Evolutionary conservation across 1,140 invertebrate species (phyloP).

Genomic region (Drosophila watanabei): DNA sequence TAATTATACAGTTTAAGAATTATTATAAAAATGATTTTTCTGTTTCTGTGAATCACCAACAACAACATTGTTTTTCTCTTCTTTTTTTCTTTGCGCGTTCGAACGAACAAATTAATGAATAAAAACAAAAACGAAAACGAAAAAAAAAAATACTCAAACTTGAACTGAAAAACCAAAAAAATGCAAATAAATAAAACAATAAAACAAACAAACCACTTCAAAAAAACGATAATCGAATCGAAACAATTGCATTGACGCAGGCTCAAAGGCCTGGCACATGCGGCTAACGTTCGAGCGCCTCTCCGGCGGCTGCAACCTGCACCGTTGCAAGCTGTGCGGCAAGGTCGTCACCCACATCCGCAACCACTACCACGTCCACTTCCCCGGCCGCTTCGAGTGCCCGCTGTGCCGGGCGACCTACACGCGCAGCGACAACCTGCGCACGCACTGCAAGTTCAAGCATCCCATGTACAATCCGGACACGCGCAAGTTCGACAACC

Average conservation of each 20-base stretch:
- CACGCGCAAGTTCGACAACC: conserved; percentile 92
- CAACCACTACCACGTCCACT: conserved; percentile 96
- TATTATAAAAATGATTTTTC: conserved; percentile 84
- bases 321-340: conserved; percentile 95
- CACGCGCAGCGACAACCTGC: conserved; percentile 94
- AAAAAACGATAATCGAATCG: conserved; percentile 33
- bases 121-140: conserved; percentile 30
- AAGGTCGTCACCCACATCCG: conserved; percentile 96
- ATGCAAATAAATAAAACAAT: conserved; percentile 33
- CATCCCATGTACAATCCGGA: conserved; percentile 92
- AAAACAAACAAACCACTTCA: conserved; percentile 28
- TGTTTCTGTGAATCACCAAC: conserved; percentile 85
- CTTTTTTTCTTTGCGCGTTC: conserved; percentile 84
- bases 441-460: conserved; percentile 95
- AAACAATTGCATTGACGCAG: conserved; percentile 85
- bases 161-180: conserved; percentile 22
- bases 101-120: conserved; percentile 64
- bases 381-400: conserved; percentile 94
- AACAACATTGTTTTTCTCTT: conserved; percentile 86
- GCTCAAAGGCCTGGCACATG: conserved; percentile 96
- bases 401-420: conserved; percentile 94
- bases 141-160: conserved; percentile 45
- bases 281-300: conserved; percentile 95
- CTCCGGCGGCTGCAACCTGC: conserved; percentile 94
- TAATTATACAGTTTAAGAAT: conserved; percentile 83